A percentile compares a stretch with the other conserved stretches of the same genome.
These are phyloP conservation scores for Lerista edwardsae DNA, from an alignment of 2,797 vertebrate genomes.

Conservation along the genomic window DNA sequence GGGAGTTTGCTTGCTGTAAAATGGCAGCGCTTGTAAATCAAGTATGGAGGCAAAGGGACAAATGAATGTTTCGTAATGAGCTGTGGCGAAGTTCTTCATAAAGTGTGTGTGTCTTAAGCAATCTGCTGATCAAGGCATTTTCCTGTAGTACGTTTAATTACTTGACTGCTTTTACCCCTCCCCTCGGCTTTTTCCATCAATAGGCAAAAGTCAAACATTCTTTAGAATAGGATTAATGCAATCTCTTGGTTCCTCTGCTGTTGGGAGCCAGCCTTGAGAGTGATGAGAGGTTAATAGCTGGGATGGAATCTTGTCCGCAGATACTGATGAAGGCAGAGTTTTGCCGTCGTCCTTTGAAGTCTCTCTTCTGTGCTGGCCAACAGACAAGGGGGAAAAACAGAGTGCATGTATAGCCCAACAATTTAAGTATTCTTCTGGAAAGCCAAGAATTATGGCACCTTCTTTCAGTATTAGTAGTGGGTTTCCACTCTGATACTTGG, in stretches of 20 bases:
- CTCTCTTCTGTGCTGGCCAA: constrained; percentile 76
- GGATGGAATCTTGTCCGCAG: constrained; percentile 82
- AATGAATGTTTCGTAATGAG: constrained; percentile 54
- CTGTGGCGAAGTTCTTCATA: constrained; percentile 54
- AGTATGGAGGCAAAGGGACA: constrained; percentile 18
- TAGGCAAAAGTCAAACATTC: constrained; percentile 79
- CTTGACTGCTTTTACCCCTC: constrained; percentile 49
- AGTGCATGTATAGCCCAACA: constrained; percentile 65
- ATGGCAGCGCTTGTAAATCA: neutral
- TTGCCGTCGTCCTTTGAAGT: constrained; percentile 80
- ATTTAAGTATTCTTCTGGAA: constrained; percentile 67
- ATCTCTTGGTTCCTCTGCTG: constrained; percentile 76
- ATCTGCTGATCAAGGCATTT: constrained; percentile 54
- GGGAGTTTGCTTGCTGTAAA: constrained; percentile 49
- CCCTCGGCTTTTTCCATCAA: constrained; percentile 73
- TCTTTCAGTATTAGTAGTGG: constrained; percentile 28
- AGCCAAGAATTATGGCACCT: constrained; percentile 59
- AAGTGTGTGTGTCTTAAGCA: neutral
- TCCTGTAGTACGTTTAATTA: constrained; percentile 49
- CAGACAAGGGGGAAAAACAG: constrained; percentile 76
- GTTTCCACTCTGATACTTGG: constrained; percentile 8
- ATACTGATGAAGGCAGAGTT: constrained; percentile 76
- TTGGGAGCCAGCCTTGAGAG: constrained; percentile 74
- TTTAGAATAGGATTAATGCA: constrained; percentile 83
- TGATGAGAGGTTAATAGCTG: constrained; percentile 84